These are phyloP conservation scores for Notothenia coriiceps DNA, from an alignment of 2,113 vertebrate genomes.

Conservation along the genomic window DNA sequence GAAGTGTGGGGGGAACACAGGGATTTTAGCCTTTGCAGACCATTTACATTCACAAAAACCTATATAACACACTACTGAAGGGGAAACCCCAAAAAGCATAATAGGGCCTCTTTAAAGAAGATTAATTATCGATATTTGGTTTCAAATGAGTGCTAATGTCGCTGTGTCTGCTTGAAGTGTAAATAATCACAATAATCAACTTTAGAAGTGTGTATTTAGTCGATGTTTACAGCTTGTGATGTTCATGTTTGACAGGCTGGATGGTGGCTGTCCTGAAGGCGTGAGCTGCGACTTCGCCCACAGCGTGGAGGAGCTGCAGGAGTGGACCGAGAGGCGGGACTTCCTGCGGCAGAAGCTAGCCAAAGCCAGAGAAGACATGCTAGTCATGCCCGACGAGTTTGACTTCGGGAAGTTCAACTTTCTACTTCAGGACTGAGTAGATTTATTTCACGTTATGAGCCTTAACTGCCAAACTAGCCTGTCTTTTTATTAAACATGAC, in stretches of 20 bases:
- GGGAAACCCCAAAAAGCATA: too few species aligned
- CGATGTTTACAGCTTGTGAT: neutral
- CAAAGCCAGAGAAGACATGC: slow-evolving; percentile 93
- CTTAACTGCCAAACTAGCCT: slow-evolving; percentile 24
- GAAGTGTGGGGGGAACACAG: too few species aligned
- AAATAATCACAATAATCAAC: neutral
- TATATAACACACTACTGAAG: too few species aligned
- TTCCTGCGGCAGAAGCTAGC: slow-evolving; percentile 91
- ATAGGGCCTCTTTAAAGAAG: neutral
- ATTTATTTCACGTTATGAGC: slow-evolving; percentile 14
- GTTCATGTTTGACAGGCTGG: slow-evolving; percentile 67
- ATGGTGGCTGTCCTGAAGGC: slow-evolving; percentile 86
- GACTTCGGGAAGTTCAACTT: slow-evolving; percentile 98
- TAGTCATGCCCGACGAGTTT: slow-evolving; percentile 89
- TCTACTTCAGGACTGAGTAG: slow-evolving; percentile 86
- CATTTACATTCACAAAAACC: too few species aligned
- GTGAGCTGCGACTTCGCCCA: slow-evolving; percentile 93
- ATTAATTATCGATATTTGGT: neutral
- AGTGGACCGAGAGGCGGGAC: slow-evolving; percentile 91
- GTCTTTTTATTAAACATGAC: slow-evolving; percentile 14
- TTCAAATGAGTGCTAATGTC: neutral
- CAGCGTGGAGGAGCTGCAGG: slow-evolving; percentile 90
- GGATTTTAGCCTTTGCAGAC: too few species aligned
- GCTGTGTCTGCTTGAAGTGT: neutral
- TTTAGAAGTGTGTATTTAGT: neutral